Evolutionary conservation across 1,140 invertebrate species (phyloP).

Genomic region (Lethrus apterus): DNA sequence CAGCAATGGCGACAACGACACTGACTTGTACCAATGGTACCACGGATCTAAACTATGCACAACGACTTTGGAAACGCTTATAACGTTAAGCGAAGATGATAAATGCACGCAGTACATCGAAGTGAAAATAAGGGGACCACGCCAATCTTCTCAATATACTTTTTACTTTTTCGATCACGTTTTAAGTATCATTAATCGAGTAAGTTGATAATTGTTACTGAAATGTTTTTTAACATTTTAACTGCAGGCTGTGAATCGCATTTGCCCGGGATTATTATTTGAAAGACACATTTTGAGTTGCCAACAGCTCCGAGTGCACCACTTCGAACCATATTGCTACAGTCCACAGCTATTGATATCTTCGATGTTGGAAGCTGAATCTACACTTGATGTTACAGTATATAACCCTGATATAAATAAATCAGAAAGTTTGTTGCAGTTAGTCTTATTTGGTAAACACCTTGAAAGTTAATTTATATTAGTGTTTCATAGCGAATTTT

Average conservation of each 20-base stretch:
- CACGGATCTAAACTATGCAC: constrained; percentile 71
- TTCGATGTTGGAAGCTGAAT: constrained; percentile 49
- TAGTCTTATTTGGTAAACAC: constrained; percentile 57
- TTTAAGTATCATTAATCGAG: constrained; percentile 2
- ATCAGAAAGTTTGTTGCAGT: constrained; percentile 58
- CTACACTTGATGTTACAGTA: constrained; percentile 40
- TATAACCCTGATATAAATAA: constrained; percentile 52
- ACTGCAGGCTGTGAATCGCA: constrained; percentile 48
- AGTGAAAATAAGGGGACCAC: constrained; percentile 66
- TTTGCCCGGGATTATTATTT: constrained; percentile 60
- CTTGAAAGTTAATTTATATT: constrained; percentile 4
- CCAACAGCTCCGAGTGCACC: constrained; percentile 50
- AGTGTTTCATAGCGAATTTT: not conserved
- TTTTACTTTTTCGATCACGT: constrained; percentile 75
- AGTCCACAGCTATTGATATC: constrained; percentile 53
- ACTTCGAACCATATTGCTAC: constrained; percentile 51
- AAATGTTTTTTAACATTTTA: constrained; percentile 19
- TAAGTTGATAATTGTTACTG: not conserved
- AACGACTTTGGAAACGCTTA: constrained; percentile 62
- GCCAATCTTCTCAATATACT: constrained; percentile 48
- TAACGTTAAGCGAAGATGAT: constrained; percentile 59
- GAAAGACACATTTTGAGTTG: constrained; percentile 60
- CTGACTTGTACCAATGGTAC: constrained; percentile 75
- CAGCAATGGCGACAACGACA: constrained; percentile 47
- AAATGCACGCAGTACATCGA: constrained; percentile 54